Percentiles rank a stretch among this genome's conserved stretches.
phyloP scores from a whole-genome alignment of 1,140 invertebrate species.

The Papilio glaucus region DNA sequence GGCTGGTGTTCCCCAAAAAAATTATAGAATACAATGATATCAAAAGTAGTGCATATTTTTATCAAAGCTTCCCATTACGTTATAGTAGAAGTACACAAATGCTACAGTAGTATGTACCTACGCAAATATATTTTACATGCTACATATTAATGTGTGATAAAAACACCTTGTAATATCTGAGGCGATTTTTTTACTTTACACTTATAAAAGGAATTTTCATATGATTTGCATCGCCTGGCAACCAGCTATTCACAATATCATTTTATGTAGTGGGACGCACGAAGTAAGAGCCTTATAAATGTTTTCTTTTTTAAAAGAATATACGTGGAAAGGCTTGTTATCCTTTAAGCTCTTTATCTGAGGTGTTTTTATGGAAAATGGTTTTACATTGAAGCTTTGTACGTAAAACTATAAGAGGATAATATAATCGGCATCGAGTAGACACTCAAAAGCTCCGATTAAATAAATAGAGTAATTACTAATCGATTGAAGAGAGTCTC shows the following conservation, averaged over 20 bases:
- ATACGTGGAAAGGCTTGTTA: conserved; percentile 10
- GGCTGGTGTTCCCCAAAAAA: no score
- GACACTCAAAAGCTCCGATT: background rate
- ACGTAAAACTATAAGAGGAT: conserved; percentile 7
- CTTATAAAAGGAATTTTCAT: background rate
- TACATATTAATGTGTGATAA: background rate
- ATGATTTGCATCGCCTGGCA: background rate
- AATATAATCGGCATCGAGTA: background rate
- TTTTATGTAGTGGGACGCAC: background rate
- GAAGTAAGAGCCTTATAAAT: background rate
- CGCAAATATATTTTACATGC: no score
- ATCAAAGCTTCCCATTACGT: no score
- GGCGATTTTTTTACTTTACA: background rate
- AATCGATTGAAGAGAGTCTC: background rate
- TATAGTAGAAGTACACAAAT: no score
- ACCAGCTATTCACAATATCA: background rate
- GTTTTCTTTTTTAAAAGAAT: conserved; percentile 21
- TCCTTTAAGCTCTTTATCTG: conserved; percentile 15
- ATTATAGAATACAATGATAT: no score
- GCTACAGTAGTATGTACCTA: no score
- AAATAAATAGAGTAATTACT: no score
- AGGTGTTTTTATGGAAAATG: conserved; percentile 6
- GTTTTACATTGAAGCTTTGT: conserved; percentile 12
- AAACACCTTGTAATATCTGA: background rate
- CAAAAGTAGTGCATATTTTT: no score